Evolutionary conservation across 2,797 vertebrate genomes (phyloP).

Genomic region (Furcifer pardalis): DNA sequence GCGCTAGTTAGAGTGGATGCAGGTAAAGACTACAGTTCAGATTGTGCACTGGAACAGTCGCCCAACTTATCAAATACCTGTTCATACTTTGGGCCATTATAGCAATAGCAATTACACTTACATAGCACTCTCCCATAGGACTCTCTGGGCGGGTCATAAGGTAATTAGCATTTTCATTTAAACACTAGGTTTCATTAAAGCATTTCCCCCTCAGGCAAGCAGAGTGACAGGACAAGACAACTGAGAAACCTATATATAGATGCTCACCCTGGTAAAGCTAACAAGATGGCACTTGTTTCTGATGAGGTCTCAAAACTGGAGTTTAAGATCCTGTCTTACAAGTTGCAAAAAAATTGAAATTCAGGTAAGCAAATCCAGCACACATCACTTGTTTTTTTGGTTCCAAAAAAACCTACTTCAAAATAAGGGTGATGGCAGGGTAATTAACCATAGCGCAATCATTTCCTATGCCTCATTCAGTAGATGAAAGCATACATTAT

Average conservation of each 20-base stretch:
- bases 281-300: not conserved
- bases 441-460: not conserved
- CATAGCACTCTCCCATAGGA: no score
- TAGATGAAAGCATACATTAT: not conserved
- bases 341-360: not conserved
- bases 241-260: not conserved
- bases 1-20: not conserved
- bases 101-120: no score
- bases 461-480: not conserved
- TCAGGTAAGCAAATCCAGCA: not conserved
- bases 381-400: not conserved
- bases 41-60: not conserved
- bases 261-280: not conserved
- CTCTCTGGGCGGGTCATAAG: no score
- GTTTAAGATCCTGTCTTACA: not conserved
- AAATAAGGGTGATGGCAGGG: not conserved
- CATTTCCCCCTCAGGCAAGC: not conserved
- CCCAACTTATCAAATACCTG: not conserved
- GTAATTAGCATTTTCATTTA: no score
- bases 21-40: not conserved
- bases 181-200: not conserved
- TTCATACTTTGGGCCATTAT: not conserved
- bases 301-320: not conserved
- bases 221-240: not conserved
- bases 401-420: not conserved